Evolutionary conservation across 2,113 vertebrate genomes (phyloP).

Genomic region (Nycticebus coucang): DNA sequence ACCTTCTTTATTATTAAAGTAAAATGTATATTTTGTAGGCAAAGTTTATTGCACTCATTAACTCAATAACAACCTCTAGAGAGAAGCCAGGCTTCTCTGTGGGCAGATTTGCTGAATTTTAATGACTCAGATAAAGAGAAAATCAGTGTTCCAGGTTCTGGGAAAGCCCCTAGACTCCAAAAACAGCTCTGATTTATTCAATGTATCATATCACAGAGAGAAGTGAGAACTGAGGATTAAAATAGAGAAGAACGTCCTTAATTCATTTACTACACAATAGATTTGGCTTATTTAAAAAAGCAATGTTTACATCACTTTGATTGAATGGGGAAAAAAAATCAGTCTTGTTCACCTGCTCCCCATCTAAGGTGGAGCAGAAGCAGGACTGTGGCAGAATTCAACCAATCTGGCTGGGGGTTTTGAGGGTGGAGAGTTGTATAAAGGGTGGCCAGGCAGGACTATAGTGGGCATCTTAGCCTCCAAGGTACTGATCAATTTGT

Average conservation of each 20-base stretch:
- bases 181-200: conserved; percentile 29
- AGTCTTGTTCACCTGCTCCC: not conserved
- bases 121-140: conserved; percentile 1
- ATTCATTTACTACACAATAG: not conserved
- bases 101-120: conserved; percentile 36
- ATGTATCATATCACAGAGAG: not conserved
- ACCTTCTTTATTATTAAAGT: conserved; percentile 43
- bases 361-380: not conserved
- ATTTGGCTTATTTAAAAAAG: not conserved
- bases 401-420: not conserved
- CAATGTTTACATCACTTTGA: not conserved
- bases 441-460: not conserved
- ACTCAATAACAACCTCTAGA: conserved; percentile 67
- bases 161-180: not conserved
- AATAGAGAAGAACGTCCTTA: conserved; percentile 13
- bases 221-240: conserved; percentile 47
- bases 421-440: not conserved
- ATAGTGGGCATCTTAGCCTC: not conserved
- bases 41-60: conserved; percentile 61
- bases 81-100: conserved; percentile 23
- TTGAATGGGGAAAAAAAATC: not conserved
- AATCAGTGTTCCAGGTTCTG: not conserved
- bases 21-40: conserved; percentile 14
- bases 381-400: not conserved
- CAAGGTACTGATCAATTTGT: not conserved